phyloP scores from a whole-genome alignment of 2,888 invertebrate species.

The Pegoplata infirma region DNA sequence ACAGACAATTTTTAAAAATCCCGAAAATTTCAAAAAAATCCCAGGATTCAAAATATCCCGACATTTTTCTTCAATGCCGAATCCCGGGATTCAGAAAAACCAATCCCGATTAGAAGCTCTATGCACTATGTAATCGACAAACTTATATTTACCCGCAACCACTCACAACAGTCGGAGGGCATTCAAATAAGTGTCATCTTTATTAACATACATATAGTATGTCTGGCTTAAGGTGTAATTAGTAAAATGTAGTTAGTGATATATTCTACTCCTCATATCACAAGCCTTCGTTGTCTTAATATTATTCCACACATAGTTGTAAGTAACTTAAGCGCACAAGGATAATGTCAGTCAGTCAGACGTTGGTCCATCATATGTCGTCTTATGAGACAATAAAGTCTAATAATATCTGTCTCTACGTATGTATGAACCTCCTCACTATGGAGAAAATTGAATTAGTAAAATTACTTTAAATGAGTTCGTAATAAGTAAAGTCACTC shows the following conservation, averaged over 20 bases:
- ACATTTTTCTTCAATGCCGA: no score
- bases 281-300: constrained; percentile 7
- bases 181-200: no score
- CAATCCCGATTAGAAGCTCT: no score
- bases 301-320: constrained; percentile 8
- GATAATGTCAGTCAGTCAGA: constrained; percentile 8
- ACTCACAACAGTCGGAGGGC: no score
- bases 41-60: no score
- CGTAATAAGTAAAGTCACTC: neutral
- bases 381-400: constrained; percentile 32
- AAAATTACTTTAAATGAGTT: constrained; percentile 41
- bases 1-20: no score
- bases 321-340: constrained; percentile 28
- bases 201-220: neutral
- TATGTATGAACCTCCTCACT: no score
- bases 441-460: constrained; percentile 41
- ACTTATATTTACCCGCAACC: no score
- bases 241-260: constrained; percentile 40
- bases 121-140: no score
- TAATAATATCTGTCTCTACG: no score
- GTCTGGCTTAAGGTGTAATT: constrained; percentile 36
- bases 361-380: constrained; percentile 40
- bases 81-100: no score
- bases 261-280: constrained; percentile 20
- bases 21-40: no score